Percentiles rank a stretch among this genome's conserved stretches.
Conservation (phyloP, 2,888 invertebrate species). For the Nephrotoma appendiculata region DNA sequence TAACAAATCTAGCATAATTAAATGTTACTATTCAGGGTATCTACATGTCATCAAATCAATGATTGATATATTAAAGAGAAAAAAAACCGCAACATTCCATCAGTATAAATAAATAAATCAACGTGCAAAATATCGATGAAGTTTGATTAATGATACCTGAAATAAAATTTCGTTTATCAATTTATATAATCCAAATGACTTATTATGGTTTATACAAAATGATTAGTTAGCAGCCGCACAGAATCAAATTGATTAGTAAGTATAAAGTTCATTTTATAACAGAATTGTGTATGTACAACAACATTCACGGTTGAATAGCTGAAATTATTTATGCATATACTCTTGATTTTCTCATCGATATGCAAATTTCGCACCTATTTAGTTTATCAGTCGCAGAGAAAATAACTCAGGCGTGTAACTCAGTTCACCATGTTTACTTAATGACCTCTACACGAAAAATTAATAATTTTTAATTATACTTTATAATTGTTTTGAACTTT, state of each 20-base stretch:
- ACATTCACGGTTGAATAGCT: too few species aligned
- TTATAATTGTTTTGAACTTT: too few species aligned
- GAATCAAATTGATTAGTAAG: not conserved
- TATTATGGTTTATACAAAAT: not conserved
- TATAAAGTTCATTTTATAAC: not conserved
- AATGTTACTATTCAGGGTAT: not conserved
- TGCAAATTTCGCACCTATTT: too few species aligned
- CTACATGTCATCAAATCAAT: not conserved
- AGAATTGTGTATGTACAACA: not conserved
- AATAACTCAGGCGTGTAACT: too few species aligned
- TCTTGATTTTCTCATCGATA: too few species aligned
- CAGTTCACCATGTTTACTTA: too few species aligned
- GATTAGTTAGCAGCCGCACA: not conserved
- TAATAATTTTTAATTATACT: too few species aligned
- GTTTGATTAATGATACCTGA: not conserved
- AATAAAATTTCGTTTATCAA: not conserved
- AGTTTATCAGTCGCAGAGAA: too few species aligned
- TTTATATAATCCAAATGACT: not conserved
- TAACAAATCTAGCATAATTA: not conserved
- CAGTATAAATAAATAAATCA: not conserved
- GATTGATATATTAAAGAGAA: not conserved
- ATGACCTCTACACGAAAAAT: too few species aligned
- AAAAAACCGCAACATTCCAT: not conserved
- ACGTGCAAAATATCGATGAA: not conserved
- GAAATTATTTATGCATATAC: not conserved